Base-by-base conservation (phyloP, 2,797 vertebrate species). In the Gouania willdenowi region DNA sequence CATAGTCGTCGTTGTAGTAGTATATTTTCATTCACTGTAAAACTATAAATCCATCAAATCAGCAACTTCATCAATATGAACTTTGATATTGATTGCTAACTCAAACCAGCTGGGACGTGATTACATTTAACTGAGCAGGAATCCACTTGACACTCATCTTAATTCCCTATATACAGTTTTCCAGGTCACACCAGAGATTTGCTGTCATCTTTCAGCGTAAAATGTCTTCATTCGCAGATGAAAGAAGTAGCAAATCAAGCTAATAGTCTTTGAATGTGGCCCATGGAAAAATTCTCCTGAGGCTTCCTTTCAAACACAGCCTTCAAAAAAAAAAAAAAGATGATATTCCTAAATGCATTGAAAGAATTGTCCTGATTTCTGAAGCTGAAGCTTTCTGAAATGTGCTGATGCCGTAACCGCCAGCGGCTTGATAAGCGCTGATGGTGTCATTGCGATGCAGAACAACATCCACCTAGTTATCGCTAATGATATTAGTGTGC, bases 401-500 rank as follows among this genome's bases (percentile, higher is more conserved):
- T 40, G 13, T 44, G 15, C 20, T 9, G 13, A 47, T 33, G 14
- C 8, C 27, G 27, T 29, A 7, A 16, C 42, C 36, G 21, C 39
- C 10, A 29, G 29, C 18, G 8, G 23, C 19, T 8, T 11, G 23
- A 16, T 32, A 45, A 45, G 15, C 4, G 8, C 26, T 61, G 44
- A 70, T 59, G 14, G 28, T 40, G 54, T 42, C 50, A 72, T 79
- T 82, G 50, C 49, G 46, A 84, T 87, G 81, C 79, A 71, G 41
- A 50, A 24, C 66, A 46, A 28, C 41, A 24, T 40, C 37, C 37
- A 58, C 78, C 81, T 79, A 83, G 73, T 83, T 86, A 82, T 50
- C 37, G 28, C 62, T 80, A 85, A 87, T 81, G 70, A 63, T 75
- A 77, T 84, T 71, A 79, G 50, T 13, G 46, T 40, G 67, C 61